Percentiles rank a stretch among this genome's conserved stretches.
These are phyloP conservation scores for Pocillopora grandis DNA, from an alignment of 92 coral and sea anemone species.

Conservation along the genomic window DNA sequence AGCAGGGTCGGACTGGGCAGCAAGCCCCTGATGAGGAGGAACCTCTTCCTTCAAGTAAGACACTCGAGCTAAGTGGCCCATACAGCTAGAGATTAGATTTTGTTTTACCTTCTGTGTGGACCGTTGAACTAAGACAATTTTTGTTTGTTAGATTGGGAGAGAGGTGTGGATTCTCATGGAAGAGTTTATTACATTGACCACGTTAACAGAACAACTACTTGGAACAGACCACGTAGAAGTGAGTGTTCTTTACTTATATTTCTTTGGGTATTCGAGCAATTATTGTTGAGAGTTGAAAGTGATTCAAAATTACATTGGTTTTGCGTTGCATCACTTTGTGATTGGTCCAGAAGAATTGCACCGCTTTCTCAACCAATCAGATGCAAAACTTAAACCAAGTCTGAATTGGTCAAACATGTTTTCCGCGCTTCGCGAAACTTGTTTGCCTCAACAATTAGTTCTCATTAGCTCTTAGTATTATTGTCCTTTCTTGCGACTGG, in stretches of 20 bases:
- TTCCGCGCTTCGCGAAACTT: too few relatives aligned
- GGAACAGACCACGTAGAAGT: slow-evolving; percentile 93
- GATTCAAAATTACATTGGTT: background rate
- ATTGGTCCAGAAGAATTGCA: too few relatives aligned
- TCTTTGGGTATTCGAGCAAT: background rate
- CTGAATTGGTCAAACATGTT: too few relatives aligned
- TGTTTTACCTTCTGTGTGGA: background rate
- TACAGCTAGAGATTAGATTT: background rate
- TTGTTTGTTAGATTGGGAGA: slow-evolving; percentile 85
- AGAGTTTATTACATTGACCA: slow-evolving; percentile 97
- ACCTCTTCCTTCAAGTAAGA: slow-evolving; percentile 79
- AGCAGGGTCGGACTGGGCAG: slow-evolving; percentile 30
- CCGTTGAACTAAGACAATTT: background rate
- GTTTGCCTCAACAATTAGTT: too few relatives aligned
- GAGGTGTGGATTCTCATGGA: slow-evolving; percentile 97
- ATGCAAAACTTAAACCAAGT: too few relatives aligned
- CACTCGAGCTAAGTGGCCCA: background rate
- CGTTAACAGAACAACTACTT: slow-evolving; percentile 88
- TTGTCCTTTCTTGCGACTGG: too few relatives aligned
- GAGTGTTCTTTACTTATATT: background rate
- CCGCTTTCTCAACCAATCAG: too few relatives aligned
- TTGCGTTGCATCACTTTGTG: too few relatives aligned
- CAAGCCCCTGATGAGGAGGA: slow-evolving; percentile 39
- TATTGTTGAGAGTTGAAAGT: background rate
- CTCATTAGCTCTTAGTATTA: too few relatives aligned